phyloP scores from a whole-genome alignment of 2,888 invertebrate species.

The Pachliopta kotzebuea region DNA sequence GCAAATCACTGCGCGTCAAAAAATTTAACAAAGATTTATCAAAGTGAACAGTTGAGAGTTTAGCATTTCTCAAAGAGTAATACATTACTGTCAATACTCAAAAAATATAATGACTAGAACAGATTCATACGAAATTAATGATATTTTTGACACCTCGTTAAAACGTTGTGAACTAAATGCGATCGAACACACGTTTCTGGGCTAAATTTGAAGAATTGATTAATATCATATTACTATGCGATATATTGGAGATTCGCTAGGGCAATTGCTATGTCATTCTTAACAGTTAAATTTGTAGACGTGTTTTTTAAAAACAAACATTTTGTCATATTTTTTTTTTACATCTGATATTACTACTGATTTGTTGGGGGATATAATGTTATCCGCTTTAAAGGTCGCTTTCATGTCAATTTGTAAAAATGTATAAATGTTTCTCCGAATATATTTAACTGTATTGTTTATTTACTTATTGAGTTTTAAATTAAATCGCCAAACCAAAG shows the following conservation, averaged over 20 bases:
- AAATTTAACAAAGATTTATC: conserved; percentile 44
- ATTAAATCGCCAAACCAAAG: conserved; percentile 23
- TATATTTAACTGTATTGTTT: neutral
- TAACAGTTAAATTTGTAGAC: neutral
- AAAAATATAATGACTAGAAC: conserved; percentile 4
- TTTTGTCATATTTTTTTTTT: neutral
- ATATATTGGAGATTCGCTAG: neutral
- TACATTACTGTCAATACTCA: neutral
- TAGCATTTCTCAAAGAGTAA: neutral
- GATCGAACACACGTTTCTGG: neutral
- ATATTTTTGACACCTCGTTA: conserved; percentile 28
- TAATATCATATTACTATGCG: neutral
- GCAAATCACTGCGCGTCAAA: conserved; percentile 69
- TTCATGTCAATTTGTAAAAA: neutral
- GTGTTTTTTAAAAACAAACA: neutral
- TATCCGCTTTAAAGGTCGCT: neutral
- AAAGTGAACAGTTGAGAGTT: conserved; percentile 34
- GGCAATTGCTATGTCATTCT: neutral
- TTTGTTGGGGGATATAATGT: neutral
- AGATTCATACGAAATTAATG: conserved; percentile 11
- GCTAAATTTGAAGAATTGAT: neutral
- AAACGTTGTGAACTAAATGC: conserved; percentile 17
- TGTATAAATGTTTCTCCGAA: no score
- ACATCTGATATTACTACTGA: neutral
- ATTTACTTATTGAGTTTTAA: no score